Percentiles rank a stretch among this genome's conserved stretches.
phyloP scores from a whole-genome alignment of 2,797 vertebrate species.

The Cuculus canorus region DNA sequence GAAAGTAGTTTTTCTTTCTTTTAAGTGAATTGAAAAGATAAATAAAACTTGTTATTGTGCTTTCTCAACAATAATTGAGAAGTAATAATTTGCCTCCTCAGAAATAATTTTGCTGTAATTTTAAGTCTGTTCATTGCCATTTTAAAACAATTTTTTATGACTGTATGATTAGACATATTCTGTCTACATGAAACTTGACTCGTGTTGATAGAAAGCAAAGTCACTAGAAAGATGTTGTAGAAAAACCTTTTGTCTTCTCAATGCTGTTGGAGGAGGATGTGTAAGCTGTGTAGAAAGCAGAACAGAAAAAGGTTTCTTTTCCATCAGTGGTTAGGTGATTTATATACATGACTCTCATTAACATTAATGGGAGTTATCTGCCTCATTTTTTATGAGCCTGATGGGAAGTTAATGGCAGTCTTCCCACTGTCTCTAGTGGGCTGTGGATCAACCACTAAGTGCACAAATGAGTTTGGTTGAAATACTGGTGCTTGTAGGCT shows the following conservation, averaged over 20 bases:
- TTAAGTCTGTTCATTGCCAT: neutral
- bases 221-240: neutral
- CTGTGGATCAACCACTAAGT: slow-evolving; percentile 57
- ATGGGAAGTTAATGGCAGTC: slow-evolving; percentile 62
- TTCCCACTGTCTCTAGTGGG: slow-evolving; percentile 62
- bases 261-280: neutral
- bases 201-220: neutral
- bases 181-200: neutral
- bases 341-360: slow-evolving; percentile 58
- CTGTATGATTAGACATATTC: neutral
- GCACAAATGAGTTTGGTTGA: slow-evolving; percentile 35
- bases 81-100: neutral
- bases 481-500: slow-evolving; percentile 52
- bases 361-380: slow-evolving; percentile 62
- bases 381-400: slow-evolving; percentile 63
- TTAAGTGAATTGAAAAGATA: neutral
- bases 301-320: neutral
- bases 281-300: neutral
- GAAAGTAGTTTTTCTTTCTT: neutral
- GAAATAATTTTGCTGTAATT: neutral
- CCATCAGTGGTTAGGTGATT: neutral
- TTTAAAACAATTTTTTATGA: neutral
- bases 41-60: neutral
- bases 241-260: neutral
- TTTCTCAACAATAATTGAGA: neutral